Evolutionary conservation across 2,797 vertebrate genomes (phyloP).

Genomic region (Propithecus perrieri): DNA sequence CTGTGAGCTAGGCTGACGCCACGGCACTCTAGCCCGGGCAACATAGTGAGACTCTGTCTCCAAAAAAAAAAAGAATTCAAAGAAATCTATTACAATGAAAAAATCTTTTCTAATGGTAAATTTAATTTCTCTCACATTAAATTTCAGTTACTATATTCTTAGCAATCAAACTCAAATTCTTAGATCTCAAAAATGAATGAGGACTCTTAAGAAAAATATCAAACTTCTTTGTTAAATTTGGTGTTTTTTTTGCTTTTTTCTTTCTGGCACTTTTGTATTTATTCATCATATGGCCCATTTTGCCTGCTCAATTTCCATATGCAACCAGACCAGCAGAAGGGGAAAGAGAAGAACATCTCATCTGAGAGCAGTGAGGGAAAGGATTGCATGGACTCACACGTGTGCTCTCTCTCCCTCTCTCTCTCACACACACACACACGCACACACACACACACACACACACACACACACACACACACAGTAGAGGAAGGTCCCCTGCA

Average conservation of each 20-base stretch:
- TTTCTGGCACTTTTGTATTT: constrained; percentile 28
- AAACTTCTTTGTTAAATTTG: background rate
- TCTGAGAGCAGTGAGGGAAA: background rate
- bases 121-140: constrained; percentile 11
- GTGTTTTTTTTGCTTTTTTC: constrained; percentile 14
- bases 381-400: background rate
- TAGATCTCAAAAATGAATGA: constrained; percentile 51
- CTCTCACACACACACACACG: no score
- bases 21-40: no score
- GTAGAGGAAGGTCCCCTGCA: background rate
- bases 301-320: background rate
- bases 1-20: no score
- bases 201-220: constrained; percentile 21
- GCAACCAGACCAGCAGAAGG: background rate
- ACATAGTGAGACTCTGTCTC: no score
- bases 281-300: constrained; percentile 19
- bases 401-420: no score
- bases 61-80: no score
- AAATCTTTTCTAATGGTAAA: background rate
- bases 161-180: constrained; percentile 27
- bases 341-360: background rate
- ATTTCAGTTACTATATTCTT: background rate
- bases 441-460: no score
- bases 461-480: no score
- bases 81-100: background rate